These are phyloP conservation scores for Thryonomys swinderianus DNA, from an alignment of 2,113 vertebrate genomes.

Conservation along the genomic window DNA sequence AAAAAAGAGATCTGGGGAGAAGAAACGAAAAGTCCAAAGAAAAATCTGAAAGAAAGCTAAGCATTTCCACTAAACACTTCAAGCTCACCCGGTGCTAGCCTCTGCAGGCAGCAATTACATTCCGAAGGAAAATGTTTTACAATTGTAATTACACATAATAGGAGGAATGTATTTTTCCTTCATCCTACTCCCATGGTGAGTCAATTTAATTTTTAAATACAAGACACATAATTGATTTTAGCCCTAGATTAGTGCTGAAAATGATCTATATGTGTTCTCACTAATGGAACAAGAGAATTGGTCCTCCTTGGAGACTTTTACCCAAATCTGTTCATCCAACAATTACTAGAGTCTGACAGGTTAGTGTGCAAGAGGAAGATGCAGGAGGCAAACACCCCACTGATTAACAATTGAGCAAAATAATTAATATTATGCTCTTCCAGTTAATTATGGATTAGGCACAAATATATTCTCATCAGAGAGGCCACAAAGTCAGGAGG, in stretches of 20 bases:
- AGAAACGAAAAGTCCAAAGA: conserved; percentile 72
- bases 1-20: conserved; percentile 30
- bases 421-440: conserved; percentile 89
- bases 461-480: conserved; percentile 86
- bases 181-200: conserved; percentile 89
- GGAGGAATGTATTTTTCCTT: conserved; percentile 89
- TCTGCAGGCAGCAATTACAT: conserved; percentile 90
- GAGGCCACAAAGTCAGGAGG: conserved; percentile 80
- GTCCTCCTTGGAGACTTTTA: conserved; percentile 86
- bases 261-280: conserved; percentile 89
- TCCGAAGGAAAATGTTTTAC: conserved; percentile 90
- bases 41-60: conserved; percentile 83
- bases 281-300: conserved; percentile 91
- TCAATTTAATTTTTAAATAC: conserved; percentile 93
- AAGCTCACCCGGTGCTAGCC: conserved; percentile 82
- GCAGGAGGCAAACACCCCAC: conserved; percentile 84
- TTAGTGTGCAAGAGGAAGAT: conserved; percentile 80
- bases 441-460: conserved; percentile 89
- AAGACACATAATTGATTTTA: conserved; percentile 92
- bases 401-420: conserved; percentile 88
- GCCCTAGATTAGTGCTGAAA: conserved; percentile 89
- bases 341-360: conserved; percentile 89
- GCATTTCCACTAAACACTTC: conserved; percentile 84
- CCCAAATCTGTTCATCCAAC: conserved; percentile 86
- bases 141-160: conserved; percentile 92